Percentiles rank a stretch among this genome's conserved stretches.
Conservation (phyloP, 1,140 invertebrate genomes). For the Zaprionus vittiger region DNA sequence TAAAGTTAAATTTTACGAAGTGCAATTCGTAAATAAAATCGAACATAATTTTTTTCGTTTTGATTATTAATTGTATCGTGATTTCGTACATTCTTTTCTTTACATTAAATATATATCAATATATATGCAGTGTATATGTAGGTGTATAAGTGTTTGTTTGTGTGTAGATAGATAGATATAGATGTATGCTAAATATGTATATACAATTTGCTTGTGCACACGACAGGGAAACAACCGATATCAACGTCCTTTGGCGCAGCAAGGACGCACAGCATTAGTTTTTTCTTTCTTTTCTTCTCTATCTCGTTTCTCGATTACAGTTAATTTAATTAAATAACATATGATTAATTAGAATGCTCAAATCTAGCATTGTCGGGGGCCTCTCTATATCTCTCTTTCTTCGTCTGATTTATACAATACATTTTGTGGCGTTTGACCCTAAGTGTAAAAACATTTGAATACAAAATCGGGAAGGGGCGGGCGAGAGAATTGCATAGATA, state of each 20-base stretch:
- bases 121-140: slow-evolving; percentile 31
- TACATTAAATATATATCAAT: slow-evolving; percentile 40
- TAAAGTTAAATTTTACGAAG: slow-evolving; percentile 33
- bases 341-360: slow-evolving; percentile 55
- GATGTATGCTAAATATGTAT: slow-evolving; percentile 54
- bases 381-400: background rate
- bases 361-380: slow-evolving; percentile 63
- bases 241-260: slow-evolving; percentile 46
- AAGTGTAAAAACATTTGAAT: slow-evolving; percentile 14
- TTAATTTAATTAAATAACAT: slow-evolving; percentile 55
- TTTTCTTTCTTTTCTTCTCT: slow-evolving; percentile 11
- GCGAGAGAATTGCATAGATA: background rate
- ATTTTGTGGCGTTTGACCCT: slow-evolving; percentile 39
- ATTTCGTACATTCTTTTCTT: slow-evolving; percentile 11
- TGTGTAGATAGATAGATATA: slow-evolving; percentile 23
- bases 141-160: slow-evolving; percentile 31
- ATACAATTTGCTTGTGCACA: slow-evolving; percentile 64
- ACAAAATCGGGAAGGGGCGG: background rate
- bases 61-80: slow-evolving; percentile 21
- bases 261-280: slow-evolving; percentile 53
- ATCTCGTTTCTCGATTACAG: slow-evolving; percentile 35
- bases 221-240: slow-evolving; percentile 69
- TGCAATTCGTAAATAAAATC: slow-evolving; percentile 33
- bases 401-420: slow-evolving; percentile 57
- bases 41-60: slow-evolving; percentile 18